Conservation (phyloP, 2,113 vertebrate genomes). For the Larimichthys polyactis region DNA sequence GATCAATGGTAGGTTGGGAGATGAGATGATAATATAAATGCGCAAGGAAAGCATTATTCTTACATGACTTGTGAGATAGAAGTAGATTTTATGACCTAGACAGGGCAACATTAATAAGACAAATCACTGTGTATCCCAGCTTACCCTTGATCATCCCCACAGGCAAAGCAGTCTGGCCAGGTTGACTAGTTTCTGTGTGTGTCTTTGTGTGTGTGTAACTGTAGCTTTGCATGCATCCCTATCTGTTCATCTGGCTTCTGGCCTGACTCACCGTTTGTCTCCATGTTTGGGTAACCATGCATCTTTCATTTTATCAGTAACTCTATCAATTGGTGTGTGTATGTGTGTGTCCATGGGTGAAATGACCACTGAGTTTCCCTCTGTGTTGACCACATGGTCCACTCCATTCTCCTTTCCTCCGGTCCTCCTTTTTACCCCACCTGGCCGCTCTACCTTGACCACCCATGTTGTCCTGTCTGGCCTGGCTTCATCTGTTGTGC, state of each 20-base stretch:
- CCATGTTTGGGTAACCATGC: slow-evolving; percentile 70
- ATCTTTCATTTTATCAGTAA: slow-evolving; percentile 64
- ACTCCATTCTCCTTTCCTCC: slow-evolving; percentile 48
- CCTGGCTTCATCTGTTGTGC: slow-evolving; percentile 39
- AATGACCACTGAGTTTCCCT: slow-evolving; percentile 72
- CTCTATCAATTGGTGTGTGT: slow-evolving; percentile 56
- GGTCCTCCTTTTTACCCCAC: slow-evolving; percentile 47
- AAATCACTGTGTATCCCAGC: slow-evolving; percentile 42
- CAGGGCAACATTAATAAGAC: slow-evolving; percentile 54
- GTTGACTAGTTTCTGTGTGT: slow-evolving; percentile 35
- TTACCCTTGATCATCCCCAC: slow-evolving; percentile 50
- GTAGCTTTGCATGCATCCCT: slow-evolving; percentile 13
- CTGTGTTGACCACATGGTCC: slow-evolving; percentile 68
- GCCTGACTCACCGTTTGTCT: slow-evolving; percentile 62
- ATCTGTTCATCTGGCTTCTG: slow-evolving; percentile 51
- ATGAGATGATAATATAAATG: slow-evolving; percentile 49
- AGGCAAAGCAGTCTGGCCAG: slow-evolving; percentile 40
- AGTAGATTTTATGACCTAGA: slow-evolving; percentile 24
- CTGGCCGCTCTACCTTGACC: slow-evolving; percentile 73
- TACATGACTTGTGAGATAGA: slow-evolving; percentile 40
- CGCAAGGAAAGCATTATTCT: slow-evolving; percentile 47
- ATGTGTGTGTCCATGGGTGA: slow-evolving; percentile 76
- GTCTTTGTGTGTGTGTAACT: neutral
- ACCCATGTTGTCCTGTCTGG: slow-evolving; percentile 69
- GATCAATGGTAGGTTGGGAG: slow-evolving; percentile 37